phyloP scores from a whole-genome alignment of 2,888 invertebrate species.

The Drosophila histrio region DNA sequence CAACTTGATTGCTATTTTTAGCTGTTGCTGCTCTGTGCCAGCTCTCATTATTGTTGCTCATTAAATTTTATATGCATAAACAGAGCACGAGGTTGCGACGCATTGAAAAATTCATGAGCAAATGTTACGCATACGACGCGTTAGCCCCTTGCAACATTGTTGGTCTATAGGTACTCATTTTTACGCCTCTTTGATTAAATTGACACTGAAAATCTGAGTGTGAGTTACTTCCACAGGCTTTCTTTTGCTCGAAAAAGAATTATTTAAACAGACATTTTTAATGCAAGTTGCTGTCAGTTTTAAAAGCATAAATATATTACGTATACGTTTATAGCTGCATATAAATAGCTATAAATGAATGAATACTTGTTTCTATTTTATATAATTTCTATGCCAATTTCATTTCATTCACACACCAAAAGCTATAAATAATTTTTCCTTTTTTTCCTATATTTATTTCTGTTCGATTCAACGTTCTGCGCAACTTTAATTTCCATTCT shows the following conservation, averaged over 20 bases:
- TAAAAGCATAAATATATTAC: not conserved
- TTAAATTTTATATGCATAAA: slow-evolving; percentile 69
- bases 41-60: slow-evolving; percentile 70
- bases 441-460: too few species aligned
- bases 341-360: too few species aligned
- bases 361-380: too few species aligned
- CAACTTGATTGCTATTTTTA: slow-evolving; percentile 60
- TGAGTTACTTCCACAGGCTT: not conserved
- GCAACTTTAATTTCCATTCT: too few species aligned
- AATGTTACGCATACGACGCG: slow-evolving; percentile 54
- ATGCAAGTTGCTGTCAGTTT: not conserved
- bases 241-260: too few species aligned
- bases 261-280: too few species aligned
- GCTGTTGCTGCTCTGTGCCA: slow-evolving; percentile 26
- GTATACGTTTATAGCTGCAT: not conserved
- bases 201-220: not conserved
- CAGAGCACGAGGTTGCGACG: slow-evolving; percentile 19
- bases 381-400: too few species aligned
- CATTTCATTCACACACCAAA: too few species aligned
- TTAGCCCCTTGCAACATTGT: slow-evolving; percentile 6
- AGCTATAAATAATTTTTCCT: too few species aligned
- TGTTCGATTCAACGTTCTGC: too few species aligned
- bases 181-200: slow-evolving; percentile 15
- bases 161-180: not conserved
- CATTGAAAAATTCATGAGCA: slow-evolving; percentile 68